A percentile compares a stretch with the other conserved stretches of the same genome.
Conservation (phyloP, 2,888 invertebrate species). For the Atrina japonica region DNA sequence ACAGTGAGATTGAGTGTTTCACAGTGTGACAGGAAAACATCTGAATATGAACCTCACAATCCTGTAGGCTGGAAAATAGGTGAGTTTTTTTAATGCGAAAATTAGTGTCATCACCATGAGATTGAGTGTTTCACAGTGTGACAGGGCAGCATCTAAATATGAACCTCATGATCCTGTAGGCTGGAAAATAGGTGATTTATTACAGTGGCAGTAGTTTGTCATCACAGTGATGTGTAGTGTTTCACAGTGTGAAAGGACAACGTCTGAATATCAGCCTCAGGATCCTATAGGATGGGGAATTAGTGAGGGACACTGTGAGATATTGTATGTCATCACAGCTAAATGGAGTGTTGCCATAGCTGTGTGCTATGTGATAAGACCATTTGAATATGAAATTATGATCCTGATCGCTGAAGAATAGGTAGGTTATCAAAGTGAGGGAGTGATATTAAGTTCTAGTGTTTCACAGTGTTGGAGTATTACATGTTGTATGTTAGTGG, state of each 20-base stretch:
- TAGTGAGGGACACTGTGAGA: no score
- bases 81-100: no score
- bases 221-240: neutral
- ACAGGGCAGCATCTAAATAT: slow-evolving; percentile 18
- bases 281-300: slow-evolving; percentile 36
- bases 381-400: no score
- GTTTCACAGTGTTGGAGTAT: slow-evolving; percentile 15
- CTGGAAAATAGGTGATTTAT: slow-evolving; percentile 26
- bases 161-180: neutral
- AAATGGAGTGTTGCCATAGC: no score
- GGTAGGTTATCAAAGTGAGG: no score
- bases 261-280: slow-evolving; percentile 25
- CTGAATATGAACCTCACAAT: slow-evolving; percentile 28
- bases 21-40: slow-evolving; percentile 30
- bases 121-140: slow-evolving; percentile 10
- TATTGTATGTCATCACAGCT: no score
- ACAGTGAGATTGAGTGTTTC: neutral
- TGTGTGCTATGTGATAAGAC: no score
- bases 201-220: no score
- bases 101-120: no score
- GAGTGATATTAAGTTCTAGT: no score
- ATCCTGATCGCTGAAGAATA: no score
- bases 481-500: no score
- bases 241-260: slow-evolving; percentile 22
- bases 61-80: slow-evolving; percentile 32